Conservation (phyloP, 30 jellyfish, hydroid and myxozoan species). For the Chrysaora quinquecirrha region DNA sequence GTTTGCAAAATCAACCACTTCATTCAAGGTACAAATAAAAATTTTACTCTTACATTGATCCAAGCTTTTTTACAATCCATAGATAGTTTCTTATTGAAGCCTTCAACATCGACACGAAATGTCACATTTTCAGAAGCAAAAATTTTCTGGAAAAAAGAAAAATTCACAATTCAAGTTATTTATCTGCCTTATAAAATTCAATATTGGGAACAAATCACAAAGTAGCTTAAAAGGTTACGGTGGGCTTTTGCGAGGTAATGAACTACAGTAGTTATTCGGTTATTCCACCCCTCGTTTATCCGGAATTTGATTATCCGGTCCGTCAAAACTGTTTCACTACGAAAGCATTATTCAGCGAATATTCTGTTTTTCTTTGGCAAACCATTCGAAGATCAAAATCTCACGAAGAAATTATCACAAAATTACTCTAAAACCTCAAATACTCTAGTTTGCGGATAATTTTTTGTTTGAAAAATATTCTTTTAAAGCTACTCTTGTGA, state of each 20-base stretch:
- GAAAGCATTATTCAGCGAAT: no score
- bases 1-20: neutral
- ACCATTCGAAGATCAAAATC: no score
- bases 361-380: no score
- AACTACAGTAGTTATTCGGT: neutral
- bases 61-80: constrained; percentile 55
- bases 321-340: no score
- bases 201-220: neutral
- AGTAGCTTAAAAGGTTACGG: neutral
- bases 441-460: no score
- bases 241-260: neutral
- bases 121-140: constrained; percentile 21
- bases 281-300: neutral
- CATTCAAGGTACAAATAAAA: neutral
- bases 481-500: neutral
- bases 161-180: no score
- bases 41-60: constrained; percentile 64
- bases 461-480: no score
- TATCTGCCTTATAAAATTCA: neutral
- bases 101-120: constrained; percentile 75
- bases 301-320: no score
- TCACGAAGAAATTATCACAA: no score
- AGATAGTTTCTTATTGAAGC: constrained; percentile 64
- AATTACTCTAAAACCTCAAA: no score
- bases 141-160: constrained; percentile 12